Conservation (phyloP, 2,113 vertebrate species). For the Hippopotamus amphibius region DNA sequence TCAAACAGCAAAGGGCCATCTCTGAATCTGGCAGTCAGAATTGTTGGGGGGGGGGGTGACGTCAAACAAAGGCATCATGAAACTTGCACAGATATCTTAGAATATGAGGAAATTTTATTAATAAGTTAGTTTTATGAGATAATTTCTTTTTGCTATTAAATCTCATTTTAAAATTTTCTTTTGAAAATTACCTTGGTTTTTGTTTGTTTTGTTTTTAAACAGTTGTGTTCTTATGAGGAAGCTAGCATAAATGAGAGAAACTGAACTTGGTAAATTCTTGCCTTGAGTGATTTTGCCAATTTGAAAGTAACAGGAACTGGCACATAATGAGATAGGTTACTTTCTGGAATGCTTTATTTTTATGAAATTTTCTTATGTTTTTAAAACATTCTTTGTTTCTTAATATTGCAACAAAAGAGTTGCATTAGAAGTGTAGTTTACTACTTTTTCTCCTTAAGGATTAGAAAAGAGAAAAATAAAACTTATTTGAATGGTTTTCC, state of each 20-base stretch:
- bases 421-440: not conserved
- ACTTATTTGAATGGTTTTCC: not conserved
- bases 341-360: not conserved
- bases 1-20: not conserved
- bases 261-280: not conserved
- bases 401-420: not conserved
- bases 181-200: not conserved
- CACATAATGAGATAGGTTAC: not conserved
- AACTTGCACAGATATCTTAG: not conserved
- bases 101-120: not conserved
- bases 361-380: not conserved
- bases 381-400: not conserved
- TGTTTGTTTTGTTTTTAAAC: not conserved
- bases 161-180: constrained; percentile 18
- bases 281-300: not conserved
- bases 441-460: not conserved
- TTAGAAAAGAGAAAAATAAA: constrained; percentile 14
- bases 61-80: not conserved
- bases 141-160: constrained; percentile 36
- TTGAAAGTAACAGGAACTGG: not conserved
- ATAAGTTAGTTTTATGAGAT: constrained; percentile 8
- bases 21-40: not conserved
- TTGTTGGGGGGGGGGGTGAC: not conserved
- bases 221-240: not conserved
- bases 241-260: constrained; percentile 18